These are phyloP conservation scores for Sinocyclocheilus anophthalmus DNA, from an alignment of 2,113 vertebrate genomes.

Conservation along the genomic window DNA sequence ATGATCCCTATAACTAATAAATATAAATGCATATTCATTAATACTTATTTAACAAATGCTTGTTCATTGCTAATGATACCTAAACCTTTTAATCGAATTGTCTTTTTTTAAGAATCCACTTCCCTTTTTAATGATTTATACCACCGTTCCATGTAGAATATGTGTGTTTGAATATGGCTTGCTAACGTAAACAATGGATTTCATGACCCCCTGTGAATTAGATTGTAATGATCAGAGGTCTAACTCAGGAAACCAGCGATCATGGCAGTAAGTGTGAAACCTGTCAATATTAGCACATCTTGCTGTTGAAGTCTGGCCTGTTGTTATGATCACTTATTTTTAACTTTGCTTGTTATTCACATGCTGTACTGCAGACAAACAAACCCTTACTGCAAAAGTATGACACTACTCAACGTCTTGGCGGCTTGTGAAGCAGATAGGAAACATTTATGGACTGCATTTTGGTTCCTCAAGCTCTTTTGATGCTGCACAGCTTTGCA, in stretches of 20 bases:
- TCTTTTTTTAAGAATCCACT: not conserved
- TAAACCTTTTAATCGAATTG: too few relatives aligned
- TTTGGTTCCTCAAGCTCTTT: slow-evolving; percentile 40
- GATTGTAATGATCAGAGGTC: slow-evolving; percentile 19
- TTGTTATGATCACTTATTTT: slow-evolving; percentile 34
- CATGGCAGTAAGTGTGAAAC: slow-evolving; percentile 2
- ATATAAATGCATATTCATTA: too few relatives aligned
- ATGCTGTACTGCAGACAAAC: not conserved
- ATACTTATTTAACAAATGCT: too few relatives aligned
- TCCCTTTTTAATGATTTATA: not conserved
- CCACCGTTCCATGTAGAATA: not conserved
- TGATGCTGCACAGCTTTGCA: slow-evolving; percentile 39
- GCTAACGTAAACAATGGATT: slow-evolving; percentile 44
- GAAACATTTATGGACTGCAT: slow-evolving; percentile 31
- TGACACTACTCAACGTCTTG: not conserved
- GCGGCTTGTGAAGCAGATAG: slow-evolving; percentile 8
- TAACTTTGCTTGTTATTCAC: slow-evolving; percentile 28
- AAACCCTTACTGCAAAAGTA: slow-evolving; percentile 23
- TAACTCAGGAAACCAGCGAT: not conserved
- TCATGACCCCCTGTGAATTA: slow-evolving; percentile 7
- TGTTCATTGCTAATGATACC: too few relatives aligned
- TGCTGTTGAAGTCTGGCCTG: slow-evolving; percentile 14
- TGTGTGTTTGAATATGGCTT: slow-evolving; percentile 7
- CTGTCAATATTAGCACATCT: slow-evolving; percentile 19
- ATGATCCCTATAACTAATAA: too few relatives aligned